Base-by-base conservation (phyloP, 2,797 vertebrate genomes). In the Echeneis naucrates region DNA sequence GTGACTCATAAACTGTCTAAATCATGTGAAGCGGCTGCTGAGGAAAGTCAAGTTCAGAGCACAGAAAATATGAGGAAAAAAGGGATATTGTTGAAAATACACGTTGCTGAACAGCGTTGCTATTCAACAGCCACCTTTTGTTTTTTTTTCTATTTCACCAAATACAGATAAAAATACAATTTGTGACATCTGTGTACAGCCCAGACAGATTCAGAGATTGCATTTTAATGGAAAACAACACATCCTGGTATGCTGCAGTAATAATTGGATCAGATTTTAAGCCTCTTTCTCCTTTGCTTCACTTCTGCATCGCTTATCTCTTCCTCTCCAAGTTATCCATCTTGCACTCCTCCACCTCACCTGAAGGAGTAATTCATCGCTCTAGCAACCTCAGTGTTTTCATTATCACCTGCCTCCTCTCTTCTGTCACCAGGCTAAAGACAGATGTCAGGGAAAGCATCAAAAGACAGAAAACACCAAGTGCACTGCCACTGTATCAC, bases 321-420 rank as follows among this genome's bases (percentile, higher is more conserved):
- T 32, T 47, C 40, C 52, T 33, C 44, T 74, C 32, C 1, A 1
- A n/a, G 42, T 64, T 78, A 83, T 87, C 74, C 67, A 83, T 86
- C 84, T 82, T 73, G 66, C 61, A 80, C 69, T 79, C 44, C 75
- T 83, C 73, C 42, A 38, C 37, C 75, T 83, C 27, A 77, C 75
- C 60, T 74, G 71, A 71, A 66, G 58, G 73, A 79, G 59, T 68
- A 71, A 79, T 84, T 67, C 75, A 81, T 88, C 19, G 78, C 55
- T 68, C 67, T 73, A 70, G 75, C 75, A 82, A 67, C 64, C 10
- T 23, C 53, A 33, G 58, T 68, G 82, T 84, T 84, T 83, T 79
- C 87, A 83, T 85, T 85, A 85, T 88, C 62, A 68, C 66, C 61
- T 77, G 77, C 75, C 75, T 73, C 44, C 71, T 67, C 65, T 64